phyloP scores from a whole-genome alignment of 1,140 invertebrate species.

The Pseudomyrmex pallidus region DNA sequence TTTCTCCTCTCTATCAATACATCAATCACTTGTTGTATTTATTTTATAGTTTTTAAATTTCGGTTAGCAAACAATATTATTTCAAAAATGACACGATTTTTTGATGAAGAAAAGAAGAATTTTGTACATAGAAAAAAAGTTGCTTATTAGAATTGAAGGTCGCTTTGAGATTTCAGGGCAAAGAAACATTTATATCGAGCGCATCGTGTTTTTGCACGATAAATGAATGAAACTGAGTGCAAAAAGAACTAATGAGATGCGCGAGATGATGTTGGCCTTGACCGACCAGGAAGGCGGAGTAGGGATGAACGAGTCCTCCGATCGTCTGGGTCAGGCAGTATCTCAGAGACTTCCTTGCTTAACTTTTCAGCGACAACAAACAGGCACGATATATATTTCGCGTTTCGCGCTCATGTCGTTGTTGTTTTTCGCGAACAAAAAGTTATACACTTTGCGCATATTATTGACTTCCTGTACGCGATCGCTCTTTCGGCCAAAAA shows the following conservation, averaged over 20 bases:
- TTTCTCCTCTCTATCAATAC: too few relatives aligned
- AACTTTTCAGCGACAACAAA: constrained; percentile 69
- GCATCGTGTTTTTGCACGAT: constrained; percentile 63
- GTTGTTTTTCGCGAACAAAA: background rate
- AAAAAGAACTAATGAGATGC: constrained; percentile 75
- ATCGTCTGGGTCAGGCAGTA: constrained; percentile 74
- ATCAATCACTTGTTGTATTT: too few relatives aligned
- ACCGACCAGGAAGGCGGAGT: constrained; percentile 77
- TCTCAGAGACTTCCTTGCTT: constrained; percentile 69
- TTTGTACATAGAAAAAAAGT: too few relatives aligned
- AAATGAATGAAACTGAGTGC: constrained; percentile 73
- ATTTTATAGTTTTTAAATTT: too few relatives aligned
- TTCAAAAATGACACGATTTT: too few relatives aligned
- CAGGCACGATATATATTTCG: constrained; percentile 57
- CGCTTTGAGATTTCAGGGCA: constrained; percentile 15
- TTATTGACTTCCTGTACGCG: background rate
- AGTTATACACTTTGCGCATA: background rate
- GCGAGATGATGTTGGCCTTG: constrained; percentile 79
- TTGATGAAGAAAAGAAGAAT: too few relatives aligned
- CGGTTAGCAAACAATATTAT: too few relatives aligned
- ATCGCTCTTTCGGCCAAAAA: background rate
- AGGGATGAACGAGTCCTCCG: constrained; percentile 73
- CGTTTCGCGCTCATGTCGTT: background rate
- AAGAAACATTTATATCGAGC: constrained; percentile 55
- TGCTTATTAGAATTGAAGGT: constrained; percentile 9